phyloP scores from a whole-genome alignment of 2,888 invertebrate genomes.

The Listrodromus nycthemerus region DNA sequence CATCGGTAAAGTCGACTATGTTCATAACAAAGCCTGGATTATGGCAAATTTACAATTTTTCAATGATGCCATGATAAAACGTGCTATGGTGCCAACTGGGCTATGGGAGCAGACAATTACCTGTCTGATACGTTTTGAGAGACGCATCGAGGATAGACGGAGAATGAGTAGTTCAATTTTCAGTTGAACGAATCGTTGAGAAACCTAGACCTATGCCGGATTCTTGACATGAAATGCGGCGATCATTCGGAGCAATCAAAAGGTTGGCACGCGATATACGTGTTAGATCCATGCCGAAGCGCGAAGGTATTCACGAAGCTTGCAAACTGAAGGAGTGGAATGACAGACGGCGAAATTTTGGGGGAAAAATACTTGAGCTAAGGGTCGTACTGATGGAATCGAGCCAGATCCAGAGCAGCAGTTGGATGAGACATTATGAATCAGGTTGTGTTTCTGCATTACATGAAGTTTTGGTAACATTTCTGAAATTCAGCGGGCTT shows the following conservation, averaged over 20 bases:
- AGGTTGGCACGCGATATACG: neutral
- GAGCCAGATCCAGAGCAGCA: too few species aligned
- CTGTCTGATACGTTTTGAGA: neutral
- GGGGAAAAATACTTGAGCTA: neutral
- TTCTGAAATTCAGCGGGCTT: too few species aligned
- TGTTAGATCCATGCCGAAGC: neutral
- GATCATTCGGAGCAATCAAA: neutral
- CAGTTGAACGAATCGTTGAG: conserved; percentile 10
- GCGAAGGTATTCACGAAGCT: too few species aligned
- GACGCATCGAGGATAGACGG: neutral
- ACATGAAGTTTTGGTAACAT: too few species aligned
- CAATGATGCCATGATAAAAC: neutral
- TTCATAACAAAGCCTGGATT: conserved; percentile 5
- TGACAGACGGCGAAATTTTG: neutral
- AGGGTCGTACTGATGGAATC: too few species aligned
- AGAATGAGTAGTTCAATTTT: neutral
- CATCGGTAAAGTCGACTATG: neutral
- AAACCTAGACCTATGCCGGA: neutral
- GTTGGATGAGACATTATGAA: too few species aligned
- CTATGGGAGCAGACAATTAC: neutral
- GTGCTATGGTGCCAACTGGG: neutral
- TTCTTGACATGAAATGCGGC: neutral
- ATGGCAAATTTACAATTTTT: neutral
- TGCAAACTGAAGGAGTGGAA: neutral
- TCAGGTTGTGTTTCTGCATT: too few species aligned